Evolutionary conservation across 2,888 invertebrate genomes (phyloP).

Genomic region (Tiliacea aurago): DNA sequence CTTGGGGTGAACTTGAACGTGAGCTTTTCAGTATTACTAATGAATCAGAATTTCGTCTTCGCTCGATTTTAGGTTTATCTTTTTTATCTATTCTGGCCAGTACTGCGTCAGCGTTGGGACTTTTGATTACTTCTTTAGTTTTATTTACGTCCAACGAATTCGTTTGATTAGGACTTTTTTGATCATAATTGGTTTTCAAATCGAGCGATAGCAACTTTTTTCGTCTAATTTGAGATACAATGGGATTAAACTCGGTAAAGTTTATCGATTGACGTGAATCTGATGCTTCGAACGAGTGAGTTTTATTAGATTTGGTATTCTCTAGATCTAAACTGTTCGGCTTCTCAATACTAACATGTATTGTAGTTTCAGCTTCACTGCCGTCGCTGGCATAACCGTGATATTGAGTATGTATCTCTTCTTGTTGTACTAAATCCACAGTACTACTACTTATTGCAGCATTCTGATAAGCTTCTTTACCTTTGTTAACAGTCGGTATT

Average conservation of each 20-base stretch:
- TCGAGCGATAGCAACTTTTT: slow-evolving; percentile 81
- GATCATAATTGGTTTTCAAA: slow-evolving; percentile 77
- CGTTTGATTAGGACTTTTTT: slow-evolving; percentile 57
- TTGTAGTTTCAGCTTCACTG: slow-evolving; percentile 88
- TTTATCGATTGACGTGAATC: slow-evolving; percentile 47
- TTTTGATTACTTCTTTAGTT: slow-evolving; percentile 41
- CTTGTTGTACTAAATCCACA: slow-evolving; percentile 53
- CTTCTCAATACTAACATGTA: slow-evolving; percentile 85
- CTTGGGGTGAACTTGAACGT: slow-evolving; percentile 57
- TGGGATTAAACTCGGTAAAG: slow-evolving; percentile 21
- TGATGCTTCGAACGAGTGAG: slow-evolving; percentile 45
- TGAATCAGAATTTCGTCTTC: slow-evolving; percentile 79
- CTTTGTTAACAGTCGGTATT: slow-evolving; percentile 59
- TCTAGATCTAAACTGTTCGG: slow-evolving; percentile 72
- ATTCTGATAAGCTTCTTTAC: slow-evolving; percentile 23
- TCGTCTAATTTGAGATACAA: slow-evolving; percentile 63
- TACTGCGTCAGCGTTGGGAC: slow-evolving; percentile 33
- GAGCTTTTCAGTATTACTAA: slow-evolving; percentile 67
- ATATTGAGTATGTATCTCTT: slow-evolving; percentile 75
- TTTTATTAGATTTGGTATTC: slow-evolving; percentile 45
- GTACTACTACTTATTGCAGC: slow-evolving; percentile 9
- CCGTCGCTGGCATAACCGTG: slow-evolving; percentile 90
- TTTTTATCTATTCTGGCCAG: slow-evolving; percentile 34
- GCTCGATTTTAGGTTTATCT: slow-evolving; percentile 38
- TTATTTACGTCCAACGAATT: slow-evolving; percentile 63